These are phyloP conservation scores for Tylochromis polylepis DNA, from an alignment of 2,113 vertebrate species.

Conservation along the genomic window DNA sequence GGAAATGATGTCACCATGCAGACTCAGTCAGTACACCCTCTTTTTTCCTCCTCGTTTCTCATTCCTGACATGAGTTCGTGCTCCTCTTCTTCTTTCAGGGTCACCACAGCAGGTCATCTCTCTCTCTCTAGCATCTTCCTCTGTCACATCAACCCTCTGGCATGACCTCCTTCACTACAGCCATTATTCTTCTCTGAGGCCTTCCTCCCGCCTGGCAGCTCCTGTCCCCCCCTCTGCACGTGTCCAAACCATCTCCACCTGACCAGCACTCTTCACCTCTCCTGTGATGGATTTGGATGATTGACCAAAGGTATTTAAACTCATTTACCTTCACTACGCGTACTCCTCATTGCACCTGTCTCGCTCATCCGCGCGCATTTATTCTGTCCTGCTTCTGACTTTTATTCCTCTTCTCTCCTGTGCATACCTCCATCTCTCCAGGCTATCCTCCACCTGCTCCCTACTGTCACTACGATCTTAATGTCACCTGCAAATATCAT, in stretches of 20 bases:
- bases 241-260: background rate
- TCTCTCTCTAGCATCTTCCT: background rate
- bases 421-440: background rate
- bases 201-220: background rate
- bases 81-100: background rate
- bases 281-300: background rate
- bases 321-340: background rate
- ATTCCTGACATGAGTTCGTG: background rate
- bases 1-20: background rate
- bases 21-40: background rate
- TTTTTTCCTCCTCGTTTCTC: background rate
- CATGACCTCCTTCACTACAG: background rate
- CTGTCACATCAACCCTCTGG: background rate
- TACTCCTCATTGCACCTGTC: background rate
- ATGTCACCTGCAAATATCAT: background rate
- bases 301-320: background rate
- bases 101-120: background rate
- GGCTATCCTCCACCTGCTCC: background rate
- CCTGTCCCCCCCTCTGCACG: background rate
- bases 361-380: background rate
- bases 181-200: background rate
- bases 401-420: background rate
- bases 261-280: background rate
- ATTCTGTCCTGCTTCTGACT: background rate
- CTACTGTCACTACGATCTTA: background rate